These are phyloP conservation scores for Tichodroma muraria DNA, from an alignment of 2,113 vertebrate species.

Conservation along the genomic window DNA sequence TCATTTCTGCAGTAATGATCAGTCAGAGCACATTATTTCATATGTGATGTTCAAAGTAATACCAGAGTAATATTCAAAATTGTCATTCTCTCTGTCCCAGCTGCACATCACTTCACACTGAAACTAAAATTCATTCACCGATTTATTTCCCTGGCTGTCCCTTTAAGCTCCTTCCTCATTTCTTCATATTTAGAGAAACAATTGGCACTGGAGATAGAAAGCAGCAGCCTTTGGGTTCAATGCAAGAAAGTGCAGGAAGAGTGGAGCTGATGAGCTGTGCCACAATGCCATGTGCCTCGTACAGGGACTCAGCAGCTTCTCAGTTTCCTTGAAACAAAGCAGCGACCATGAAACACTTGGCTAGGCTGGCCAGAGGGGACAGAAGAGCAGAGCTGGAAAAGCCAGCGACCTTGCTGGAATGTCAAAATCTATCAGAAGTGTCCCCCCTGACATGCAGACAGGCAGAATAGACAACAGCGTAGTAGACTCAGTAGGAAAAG, in stretches of 20 bases:
- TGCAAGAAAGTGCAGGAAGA: neutral
- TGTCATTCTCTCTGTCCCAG: neutral
- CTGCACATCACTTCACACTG: neutral
- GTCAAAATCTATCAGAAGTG: neutral
- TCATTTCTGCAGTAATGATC: neutral
- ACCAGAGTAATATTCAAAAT: neutral
- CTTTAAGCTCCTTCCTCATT: neutral
- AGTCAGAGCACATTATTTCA: neutral
- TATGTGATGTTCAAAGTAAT: neutral
- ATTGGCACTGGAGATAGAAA: neutral
- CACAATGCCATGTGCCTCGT: fast-evolving
- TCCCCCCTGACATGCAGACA: neutral
- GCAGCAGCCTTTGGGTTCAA: neutral
- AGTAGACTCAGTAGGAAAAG: neutral
- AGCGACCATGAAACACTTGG: neutral
- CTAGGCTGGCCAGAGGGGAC: neutral
- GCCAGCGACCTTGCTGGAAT: neutral
- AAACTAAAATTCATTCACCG: neutral
- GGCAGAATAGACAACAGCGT: fast-evolving
- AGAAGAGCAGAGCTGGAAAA: neutral
- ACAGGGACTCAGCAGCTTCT: neutral
- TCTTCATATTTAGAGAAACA: neutral
- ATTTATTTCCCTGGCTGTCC: neutral
- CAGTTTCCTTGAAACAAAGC: neutral
- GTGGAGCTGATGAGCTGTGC: neutral